Base-by-base conservation (phyloP, 2,888 invertebrate genomes). In the Eupeodes latifasciatus region DNA sequence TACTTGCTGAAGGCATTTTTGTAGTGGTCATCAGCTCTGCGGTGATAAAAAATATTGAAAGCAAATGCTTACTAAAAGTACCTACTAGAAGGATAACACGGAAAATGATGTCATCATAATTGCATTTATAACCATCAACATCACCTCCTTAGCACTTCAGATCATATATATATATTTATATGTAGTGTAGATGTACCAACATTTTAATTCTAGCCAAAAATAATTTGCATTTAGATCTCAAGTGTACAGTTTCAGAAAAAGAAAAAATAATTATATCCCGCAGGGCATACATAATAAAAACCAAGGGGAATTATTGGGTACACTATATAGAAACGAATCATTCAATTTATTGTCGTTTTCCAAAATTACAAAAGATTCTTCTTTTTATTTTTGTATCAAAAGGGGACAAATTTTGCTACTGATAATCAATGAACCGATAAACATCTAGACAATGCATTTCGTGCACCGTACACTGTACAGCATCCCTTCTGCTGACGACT, bases 341-440 rank as follows among this genome's bases (percentile, higher is more conserved):
- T 74, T 75, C 57, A 78, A 86, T 69, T 55, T 57, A 79, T 74
- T 57, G 59, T 74, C 55, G 49, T 61, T 75, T 69, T 72, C 57
- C 27, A 47, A 44, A 55, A 5, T 27, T 14, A 57, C 19, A 67
- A 27, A 34, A 55, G 64, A 34, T 49, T 47, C 14, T n/a, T 34
- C 4, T 34, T 16, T 12, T 55, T 27, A 27, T 27, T 12, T 44
- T 6, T 10, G 11, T 0, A 1, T 5, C 0, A 55, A 16, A 49
- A 40, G 47, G 59, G 57, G n/a, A 61, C 82, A 76, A 5, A 53
- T 19, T 3, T 78, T 16, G n/a, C 57, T 75, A 47, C 64, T 19
- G 57, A 82, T 71, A 86, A 75, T 79, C 83, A 86, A 76, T 86
- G 86, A 79, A 86, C 79, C 83, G 79, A 36, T 64, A 75, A 71